Evolutionary conservation across 2,888 invertebrate genomes (phyloP).

Genomic region (Drosophila phalerata): DNA sequence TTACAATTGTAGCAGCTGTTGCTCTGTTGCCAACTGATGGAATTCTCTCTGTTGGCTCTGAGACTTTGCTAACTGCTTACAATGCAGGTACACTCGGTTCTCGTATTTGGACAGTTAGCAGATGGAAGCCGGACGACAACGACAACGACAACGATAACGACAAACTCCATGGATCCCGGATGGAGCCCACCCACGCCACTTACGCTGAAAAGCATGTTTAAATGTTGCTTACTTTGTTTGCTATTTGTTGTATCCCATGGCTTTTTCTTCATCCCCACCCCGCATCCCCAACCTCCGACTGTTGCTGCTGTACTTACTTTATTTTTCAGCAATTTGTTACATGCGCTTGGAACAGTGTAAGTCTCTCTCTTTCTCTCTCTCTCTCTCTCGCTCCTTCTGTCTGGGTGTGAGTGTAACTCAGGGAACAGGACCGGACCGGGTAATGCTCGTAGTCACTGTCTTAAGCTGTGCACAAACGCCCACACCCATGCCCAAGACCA

Average conservation of each 20-base stretch:
- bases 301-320: constrained; percentile 46
- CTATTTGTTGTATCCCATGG: constrained; percentile 53
- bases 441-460: constrained; percentile 58
- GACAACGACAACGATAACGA: neutral
- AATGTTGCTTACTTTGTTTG: constrained; percentile 77
- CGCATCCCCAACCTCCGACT: neutral
- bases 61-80: constrained; percentile 41
- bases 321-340: constrained; percentile 74
- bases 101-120: constrained; percentile 12
- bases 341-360: constrained; percentile 31
- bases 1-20: constrained; percentile 32
- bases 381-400: neutral
- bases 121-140: neutral
- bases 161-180: neutral
- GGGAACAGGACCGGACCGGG: too few species aligned
- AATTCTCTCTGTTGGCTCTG: constrained; percentile 24
- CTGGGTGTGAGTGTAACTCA: constrained; percentile 19
- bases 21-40: constrained; percentile 36
- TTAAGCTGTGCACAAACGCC: constrained; percentile 31
- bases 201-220: constrained; percentile 70
- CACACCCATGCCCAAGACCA: neutral
- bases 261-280: constrained; percentile 32
- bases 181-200: constrained; percentile 74
- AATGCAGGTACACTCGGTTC: constrained; percentile 12
- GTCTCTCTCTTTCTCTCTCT: too few species aligned